Conservation (phyloP, 2,888 invertebrate genomes). For the Meiosimyza platycephala region DNA sequence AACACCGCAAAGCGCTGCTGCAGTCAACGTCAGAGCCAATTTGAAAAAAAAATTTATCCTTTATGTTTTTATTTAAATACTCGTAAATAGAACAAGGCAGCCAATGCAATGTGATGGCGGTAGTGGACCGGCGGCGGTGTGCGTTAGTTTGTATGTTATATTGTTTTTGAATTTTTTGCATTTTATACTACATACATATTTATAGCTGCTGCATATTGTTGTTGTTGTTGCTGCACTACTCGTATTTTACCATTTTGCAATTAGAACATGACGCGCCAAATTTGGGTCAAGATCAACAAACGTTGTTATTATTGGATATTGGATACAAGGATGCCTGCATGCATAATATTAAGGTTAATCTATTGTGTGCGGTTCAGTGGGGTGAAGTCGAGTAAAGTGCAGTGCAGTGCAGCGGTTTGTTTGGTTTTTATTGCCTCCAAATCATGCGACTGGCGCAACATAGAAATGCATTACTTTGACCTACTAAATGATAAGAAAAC, state of each 20-base stretch:
- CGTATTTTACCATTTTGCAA: slow-evolving; percentile 35
- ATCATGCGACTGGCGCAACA: slow-evolving; percentile 4
- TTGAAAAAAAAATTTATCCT: slow-evolving; percentile 34
- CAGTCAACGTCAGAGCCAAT: neutral
- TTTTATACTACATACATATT: slow-evolving; percentile 10
- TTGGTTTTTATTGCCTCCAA: neutral
- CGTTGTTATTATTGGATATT: slow-evolving; percentile 63
- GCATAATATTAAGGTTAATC: slow-evolving; percentile 27
- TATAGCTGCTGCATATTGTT: too few species aligned
- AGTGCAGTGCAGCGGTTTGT: too few species aligned
- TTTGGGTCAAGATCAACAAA: slow-evolving; percentile 61
- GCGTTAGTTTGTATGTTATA: neutral
- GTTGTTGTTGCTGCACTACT: slow-evolving; percentile 3
- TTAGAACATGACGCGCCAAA: slow-evolving; percentile 47
- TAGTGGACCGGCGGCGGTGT: neutral
- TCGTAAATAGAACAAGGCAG: slow-evolving; percentile 40
- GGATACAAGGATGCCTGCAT: slow-evolving; percentile 59
- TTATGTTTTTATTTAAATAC: slow-evolving; percentile 36
- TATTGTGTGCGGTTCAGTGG: neutral
- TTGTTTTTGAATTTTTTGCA: neutral
- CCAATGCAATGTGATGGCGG: neutral
- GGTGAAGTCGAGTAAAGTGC: too few species aligned
- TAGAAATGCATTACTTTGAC: neutral
- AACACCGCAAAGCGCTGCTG: neutral
- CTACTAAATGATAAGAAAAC: neutral